A percentile compares a stretch with the other conserved stretches of the same genome.
Conservation (phyloP, 2,797 vertebrate species). For the Acanthurus leucopareius region DNA sequence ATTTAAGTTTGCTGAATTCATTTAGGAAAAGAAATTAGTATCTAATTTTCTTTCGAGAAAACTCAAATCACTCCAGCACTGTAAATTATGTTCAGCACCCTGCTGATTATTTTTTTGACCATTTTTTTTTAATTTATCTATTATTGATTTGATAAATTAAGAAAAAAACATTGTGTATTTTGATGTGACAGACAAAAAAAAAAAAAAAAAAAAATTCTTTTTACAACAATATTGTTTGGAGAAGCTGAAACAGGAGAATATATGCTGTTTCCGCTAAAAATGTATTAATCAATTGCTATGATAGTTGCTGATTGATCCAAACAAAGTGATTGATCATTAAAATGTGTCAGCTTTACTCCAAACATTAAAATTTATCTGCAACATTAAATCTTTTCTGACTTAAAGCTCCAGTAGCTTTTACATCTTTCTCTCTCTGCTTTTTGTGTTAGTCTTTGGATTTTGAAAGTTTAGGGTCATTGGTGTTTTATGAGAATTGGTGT, state of each 20-base stretch:
- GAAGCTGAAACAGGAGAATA: neutral
- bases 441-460: no score
- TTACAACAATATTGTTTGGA: neutral
- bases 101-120: neutral
- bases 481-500: no score
- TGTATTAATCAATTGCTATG: no score
- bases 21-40: neutral
- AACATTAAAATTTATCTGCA: no score
- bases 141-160: neutral
- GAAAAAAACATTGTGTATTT: neutral
- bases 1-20: neutral
- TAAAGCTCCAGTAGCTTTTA: no score
- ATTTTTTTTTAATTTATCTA: no score
- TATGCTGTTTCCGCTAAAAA: neutral
- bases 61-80: neutral
- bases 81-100: neutral
- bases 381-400: no score
- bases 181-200: neutral
- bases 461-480: no score
- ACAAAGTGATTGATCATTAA: no score
- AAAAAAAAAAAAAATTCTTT: neutral
- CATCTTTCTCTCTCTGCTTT: no score
- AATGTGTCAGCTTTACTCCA: no score
- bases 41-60: neutral
- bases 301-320: no score